phyloP scores from a whole-genome alignment of 2,888 invertebrate species.

The Eucriotettix oculatus region DNA sequence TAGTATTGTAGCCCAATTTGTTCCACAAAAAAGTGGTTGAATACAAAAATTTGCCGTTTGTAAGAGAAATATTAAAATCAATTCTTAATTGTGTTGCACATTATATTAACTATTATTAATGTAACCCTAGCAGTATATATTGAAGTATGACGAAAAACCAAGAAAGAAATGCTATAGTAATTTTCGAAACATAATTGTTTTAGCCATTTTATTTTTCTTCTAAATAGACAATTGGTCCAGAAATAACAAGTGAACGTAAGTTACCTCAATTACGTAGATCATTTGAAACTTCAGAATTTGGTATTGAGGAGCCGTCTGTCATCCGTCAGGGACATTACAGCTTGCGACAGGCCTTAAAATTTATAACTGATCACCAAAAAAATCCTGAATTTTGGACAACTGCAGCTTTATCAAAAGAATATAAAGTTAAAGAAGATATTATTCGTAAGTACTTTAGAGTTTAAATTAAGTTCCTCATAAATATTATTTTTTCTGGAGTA shows the following conservation, averaged over 20 bases:
- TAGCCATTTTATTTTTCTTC: no score
- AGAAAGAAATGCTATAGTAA: no score
- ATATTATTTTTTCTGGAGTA: not conserved
- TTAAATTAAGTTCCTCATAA: not conserved
- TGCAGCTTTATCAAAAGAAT: constrained; percentile 45
- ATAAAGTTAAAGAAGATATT: constrained; percentile 41
- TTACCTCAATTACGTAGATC: constrained; percentile 39
- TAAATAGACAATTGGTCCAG: no score
- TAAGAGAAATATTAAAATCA: no score
- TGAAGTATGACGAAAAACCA: no score
- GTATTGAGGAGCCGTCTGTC: constrained; percentile 45
- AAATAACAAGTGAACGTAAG: constrained; percentile 15
- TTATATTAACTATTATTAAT: no score
- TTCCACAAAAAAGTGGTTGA: no score
- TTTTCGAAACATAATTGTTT: no score
- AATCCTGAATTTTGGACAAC: constrained; percentile 40
- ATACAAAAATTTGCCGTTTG: no score
- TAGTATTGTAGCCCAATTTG: no score
- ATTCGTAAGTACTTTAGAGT: not conserved
- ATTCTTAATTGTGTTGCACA: no score
- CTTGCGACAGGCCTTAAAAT: constrained; percentile 42
- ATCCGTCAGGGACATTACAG: constrained; percentile 46
- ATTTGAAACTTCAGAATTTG: constrained; percentile 41
- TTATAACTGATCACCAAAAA: constrained; percentile 44
- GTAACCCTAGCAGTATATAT: no score